phyloP scores from a whole-genome alignment of 2,797 vertebrate genomes.

The Cheirogaleus major region DNA sequence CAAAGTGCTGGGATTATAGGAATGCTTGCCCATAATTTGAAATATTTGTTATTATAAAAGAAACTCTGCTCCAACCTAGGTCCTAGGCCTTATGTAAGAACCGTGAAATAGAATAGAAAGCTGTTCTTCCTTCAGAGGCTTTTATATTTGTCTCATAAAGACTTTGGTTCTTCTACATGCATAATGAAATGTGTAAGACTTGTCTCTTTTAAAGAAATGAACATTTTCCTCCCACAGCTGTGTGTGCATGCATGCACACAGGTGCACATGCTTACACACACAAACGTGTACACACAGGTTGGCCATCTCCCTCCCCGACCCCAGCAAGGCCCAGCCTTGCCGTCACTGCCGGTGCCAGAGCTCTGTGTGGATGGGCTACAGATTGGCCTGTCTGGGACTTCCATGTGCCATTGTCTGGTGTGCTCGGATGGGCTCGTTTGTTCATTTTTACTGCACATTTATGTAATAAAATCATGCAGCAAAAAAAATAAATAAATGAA shows the following conservation, averaged over 20 bases:
- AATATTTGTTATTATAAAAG: not conserved
- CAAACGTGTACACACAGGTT: not conserved
- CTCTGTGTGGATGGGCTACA: not conserved
- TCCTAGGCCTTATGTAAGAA: not conserved
- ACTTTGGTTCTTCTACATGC: not conserved
- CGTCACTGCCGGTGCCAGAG: not conserved
- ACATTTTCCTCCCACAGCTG: not conserved
- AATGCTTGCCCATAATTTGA: not conserved
- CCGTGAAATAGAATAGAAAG: not conserved
- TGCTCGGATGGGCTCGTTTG: constrained; percentile 54
- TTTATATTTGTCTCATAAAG: not conserved
- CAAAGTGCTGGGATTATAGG: not conserved
- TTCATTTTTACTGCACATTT: constrained; percentile 81
- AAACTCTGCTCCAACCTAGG: not conserved
- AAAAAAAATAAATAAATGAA: not conserved
- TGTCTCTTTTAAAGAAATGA: not conserved
- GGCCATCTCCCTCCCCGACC: not conserved
- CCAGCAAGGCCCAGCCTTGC: not conserved
- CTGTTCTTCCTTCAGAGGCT: not conserved
- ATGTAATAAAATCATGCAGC: constrained; percentile 84
- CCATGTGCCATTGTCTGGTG: constrained; percentile 48
- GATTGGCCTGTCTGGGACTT: not conserved
- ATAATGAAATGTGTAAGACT: not conserved
- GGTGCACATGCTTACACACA: not conserved
- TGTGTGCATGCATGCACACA: not conserved